Evolutionary conservation across 2,888 invertebrate species (phyloP), one percentile per base, ranked within the genome.

Genomic region (Tipula vernalis): DNA sequence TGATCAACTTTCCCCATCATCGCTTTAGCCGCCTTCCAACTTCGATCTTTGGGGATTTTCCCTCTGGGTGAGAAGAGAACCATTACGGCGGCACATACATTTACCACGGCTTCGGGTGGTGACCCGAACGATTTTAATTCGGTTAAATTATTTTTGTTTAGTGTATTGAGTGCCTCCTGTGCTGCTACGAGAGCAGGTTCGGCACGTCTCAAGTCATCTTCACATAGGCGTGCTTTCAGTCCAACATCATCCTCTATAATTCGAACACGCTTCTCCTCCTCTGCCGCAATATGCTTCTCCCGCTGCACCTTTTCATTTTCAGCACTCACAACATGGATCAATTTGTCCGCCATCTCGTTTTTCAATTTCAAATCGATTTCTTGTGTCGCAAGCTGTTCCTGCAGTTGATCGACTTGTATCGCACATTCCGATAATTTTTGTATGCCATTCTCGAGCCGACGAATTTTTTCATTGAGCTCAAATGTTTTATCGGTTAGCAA

Each of bases 71-170:
- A 93, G 89, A 98, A 95, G n/a, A 98, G 92, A 2, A 98, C 96
- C 88, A 98, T 93, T 2, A 98, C 98, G 5, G 98, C 98, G 0
- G 96, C 95, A 10, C 95, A 94, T 0, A 98, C 98, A 89, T 95
- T 96, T 0, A 96, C 95, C 0, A 98, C 98, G 87, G 97, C 97
- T 71, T 95, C 95, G 0, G 98, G 97, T 5, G 98, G 98, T 4
- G 97, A 95, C 0, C 97, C 97, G 91, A 98, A 98, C 0, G 98
- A 97, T 90, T 98, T 98, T 90, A 98, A 91, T 92, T 99, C 98
- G 0, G 98, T 98, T 88, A 98, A 92, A 91, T 98, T 98, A 90
- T 95, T 96, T 92, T 98, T 98, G 90, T 98, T 98, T 36, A 98
- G 91, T 0, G 98, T 98, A 90, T 98, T 96, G 86, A 98, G 92